Conservation (phyloP, 2,113 vertebrate genomes). For the Podarcis cretensis region DNA sequence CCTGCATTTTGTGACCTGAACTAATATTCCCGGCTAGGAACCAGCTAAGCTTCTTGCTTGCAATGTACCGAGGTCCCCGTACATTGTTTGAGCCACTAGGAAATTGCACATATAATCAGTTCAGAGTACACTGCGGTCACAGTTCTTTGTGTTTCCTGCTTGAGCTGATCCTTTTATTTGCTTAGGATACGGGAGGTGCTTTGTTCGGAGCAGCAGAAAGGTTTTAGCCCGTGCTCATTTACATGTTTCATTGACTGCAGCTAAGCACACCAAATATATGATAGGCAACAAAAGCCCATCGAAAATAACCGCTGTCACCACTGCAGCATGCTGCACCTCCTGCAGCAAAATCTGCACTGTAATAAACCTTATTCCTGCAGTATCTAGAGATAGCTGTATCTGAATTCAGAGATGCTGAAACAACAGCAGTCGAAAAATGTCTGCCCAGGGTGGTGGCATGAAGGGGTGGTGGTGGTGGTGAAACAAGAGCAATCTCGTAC, state of each 20-base stretch:
- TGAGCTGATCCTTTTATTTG: conserved; percentile 73
- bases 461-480: too few species aligned
- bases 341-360: conserved; percentile 63
- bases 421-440: conserved; percentile 52
- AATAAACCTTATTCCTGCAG: conserved; percentile 60
- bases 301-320: conserved; percentile 56
- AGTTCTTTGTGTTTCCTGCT: conserved; percentile 69
- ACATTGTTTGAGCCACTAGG: conserved; percentile 23
- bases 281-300: conserved; percentile 40
- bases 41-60: not conserved
- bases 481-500: not conserved
- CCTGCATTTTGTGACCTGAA: conserved; percentile 15
- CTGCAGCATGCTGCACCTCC: conserved; percentile 60
- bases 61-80: conserved; percentile 31
- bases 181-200: conserved; percentile 69
- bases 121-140: conserved; percentile 54
- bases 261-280: conserved; percentile 66
- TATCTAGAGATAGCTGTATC: conserved; percentile 33
- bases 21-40: conserved; percentile 23
- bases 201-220: conserved; percentile 62
- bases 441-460: not conserved
- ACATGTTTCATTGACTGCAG: conserved; percentile 74
- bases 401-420: conserved; percentile 40
- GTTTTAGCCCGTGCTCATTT: conserved; percentile 71
- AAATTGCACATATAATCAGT: conserved; percentile 48